phyloP scores from a whole-genome alignment of 2,113 vertebrate species.

The Melanocharis versteri region DNA sequence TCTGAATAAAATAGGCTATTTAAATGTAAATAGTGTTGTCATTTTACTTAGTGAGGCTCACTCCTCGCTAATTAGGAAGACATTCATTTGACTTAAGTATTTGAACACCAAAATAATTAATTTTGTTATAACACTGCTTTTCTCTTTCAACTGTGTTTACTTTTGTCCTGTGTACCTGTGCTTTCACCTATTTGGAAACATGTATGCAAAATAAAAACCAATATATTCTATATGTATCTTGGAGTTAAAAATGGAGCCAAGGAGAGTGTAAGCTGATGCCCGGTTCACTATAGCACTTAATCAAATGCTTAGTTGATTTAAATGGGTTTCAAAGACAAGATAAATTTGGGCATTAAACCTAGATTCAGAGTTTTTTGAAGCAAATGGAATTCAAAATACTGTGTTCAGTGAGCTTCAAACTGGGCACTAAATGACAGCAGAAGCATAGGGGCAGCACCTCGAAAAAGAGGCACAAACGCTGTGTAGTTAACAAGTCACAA shows the following conservation, averaged over 20 bases:
- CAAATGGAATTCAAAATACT: neutral
- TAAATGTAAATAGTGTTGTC: conserved; percentile 30
- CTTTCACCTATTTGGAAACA: neutral
- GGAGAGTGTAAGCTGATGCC: neutral
- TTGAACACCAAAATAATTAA: neutral
- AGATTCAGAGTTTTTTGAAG: neutral
- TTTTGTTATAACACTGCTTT: neutral
- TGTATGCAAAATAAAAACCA: neutral
- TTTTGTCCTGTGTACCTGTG: neutral
- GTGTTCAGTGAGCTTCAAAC: neutral
- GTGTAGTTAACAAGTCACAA: neutral
- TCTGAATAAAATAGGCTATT: neutral
- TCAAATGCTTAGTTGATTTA: neutral
- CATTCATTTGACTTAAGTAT: neutral
- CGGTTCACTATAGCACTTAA: neutral
- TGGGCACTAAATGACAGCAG: neutral
- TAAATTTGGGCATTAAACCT: neutral
- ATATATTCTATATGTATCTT: neutral
- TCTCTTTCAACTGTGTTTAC: neutral
- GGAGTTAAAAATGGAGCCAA: neutral
- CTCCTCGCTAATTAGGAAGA: neutral
- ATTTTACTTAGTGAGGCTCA: neutral
- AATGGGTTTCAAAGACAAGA: neutral
- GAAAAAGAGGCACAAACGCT: neutral
- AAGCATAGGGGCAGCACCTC: neutral